These are phyloP conservation scores for Halocaridina rubra DNA, from an alignment of 2,888 invertebrate species.

Conservation along the genomic window DNA sequence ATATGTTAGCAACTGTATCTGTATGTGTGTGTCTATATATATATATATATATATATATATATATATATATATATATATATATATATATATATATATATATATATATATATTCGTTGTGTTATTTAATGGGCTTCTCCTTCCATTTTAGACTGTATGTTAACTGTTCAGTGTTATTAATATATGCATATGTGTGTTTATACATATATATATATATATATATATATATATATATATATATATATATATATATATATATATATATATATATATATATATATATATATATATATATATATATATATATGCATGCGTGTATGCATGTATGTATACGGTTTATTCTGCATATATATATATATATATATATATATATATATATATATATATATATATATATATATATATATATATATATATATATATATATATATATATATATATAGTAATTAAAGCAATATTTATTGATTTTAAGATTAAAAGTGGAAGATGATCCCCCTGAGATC, in stretches of 20 bases:
- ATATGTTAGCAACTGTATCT: too few species aligned
- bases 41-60: too few species aligned
- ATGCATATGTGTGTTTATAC: background rate
- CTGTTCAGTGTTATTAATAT: too few species aligned
- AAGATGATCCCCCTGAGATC: too few species aligned
- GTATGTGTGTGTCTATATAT: too few species aligned
- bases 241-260: slow-evolving; percentile 8
- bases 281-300: slow-evolving; percentile 8
- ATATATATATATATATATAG: slow-evolving; percentile 8
- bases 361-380: slow-evolving; percentile 5
- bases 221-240: slow-evolving; percentile 8
- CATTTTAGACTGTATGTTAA: too few species aligned
- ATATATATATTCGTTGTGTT: too few species aligned
- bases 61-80: too few species aligned
- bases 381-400: slow-evolving; percentile 4
- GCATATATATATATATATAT: background rate
- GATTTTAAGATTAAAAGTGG: too few species aligned
- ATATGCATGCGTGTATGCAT: slow-evolving; percentile 8
- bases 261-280: slow-evolving; percentile 5
- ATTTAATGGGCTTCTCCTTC: too few species aligned
- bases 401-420: slow-evolving; percentile 8
- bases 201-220: background rate
- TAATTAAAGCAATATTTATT: too few species aligned
- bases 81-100: too few species aligned
- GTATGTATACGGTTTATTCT: background rate